Evolutionary conservation across 2,888 invertebrate species (phyloP).

Genomic region (Brachypterus glaber): DNA sequence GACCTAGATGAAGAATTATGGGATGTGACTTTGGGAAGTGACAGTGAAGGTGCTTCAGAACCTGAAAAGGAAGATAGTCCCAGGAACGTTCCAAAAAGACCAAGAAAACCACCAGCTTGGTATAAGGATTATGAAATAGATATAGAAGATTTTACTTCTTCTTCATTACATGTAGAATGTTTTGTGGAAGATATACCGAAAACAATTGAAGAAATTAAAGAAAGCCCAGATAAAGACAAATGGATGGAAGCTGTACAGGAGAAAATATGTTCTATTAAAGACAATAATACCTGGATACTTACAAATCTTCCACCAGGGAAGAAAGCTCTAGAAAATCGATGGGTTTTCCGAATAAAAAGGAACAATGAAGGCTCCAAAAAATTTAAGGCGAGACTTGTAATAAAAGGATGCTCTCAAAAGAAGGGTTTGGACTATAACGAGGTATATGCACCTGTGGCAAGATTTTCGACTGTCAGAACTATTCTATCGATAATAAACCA

Average conservation of each 20-base stretch:
- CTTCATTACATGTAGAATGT: constrained; percentile 9
- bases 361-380: constrained; percentile 15
- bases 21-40: too few species aligned
- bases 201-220: constrained; percentile 10
- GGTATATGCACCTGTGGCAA: constrained; percentile 11
- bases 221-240: background rate
- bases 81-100: too few species aligned
- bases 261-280: constrained; percentile 18
- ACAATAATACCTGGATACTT: constrained; percentile 21
- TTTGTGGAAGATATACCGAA: constrained; percentile 15
- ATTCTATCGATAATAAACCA: constrained; percentile 7
- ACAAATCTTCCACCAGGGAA: constrained; percentile 13
- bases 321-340: constrained; percentile 18
- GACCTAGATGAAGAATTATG: too few species aligned
- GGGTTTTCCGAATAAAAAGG: constrained; percentile 21
- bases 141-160: constrained; percentile 4
- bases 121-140: too few species aligned
- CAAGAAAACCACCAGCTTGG: too few species aligned
- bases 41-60: too few species aligned
- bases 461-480: constrained; percentile 11
- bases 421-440: constrained; percentile 4
- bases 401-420: constrained; percentile 23
- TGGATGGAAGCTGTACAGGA: constrained; percentile 20
- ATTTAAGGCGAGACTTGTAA: constrained; percentile 25
- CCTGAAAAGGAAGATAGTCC: too few species aligned